Evolutionary conservation across 1,140 invertebrate species (phyloP).

Genomic region (Leptopilina clavipes): DNA sequence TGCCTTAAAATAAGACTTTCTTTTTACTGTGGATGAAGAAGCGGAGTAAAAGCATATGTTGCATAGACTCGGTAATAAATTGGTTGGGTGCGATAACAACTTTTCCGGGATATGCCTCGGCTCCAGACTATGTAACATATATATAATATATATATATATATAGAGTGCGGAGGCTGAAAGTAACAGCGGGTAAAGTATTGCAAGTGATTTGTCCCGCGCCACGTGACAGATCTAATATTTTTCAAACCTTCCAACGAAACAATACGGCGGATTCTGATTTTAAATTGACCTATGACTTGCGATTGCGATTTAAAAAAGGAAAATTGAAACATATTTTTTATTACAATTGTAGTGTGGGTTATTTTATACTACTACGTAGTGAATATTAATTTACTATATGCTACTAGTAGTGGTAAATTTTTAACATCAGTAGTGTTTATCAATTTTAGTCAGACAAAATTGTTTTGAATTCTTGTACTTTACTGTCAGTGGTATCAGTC

Average conservation of each 20-base stretch:
- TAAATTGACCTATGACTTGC: conserved; percentile 33
- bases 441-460: too few species aligned
- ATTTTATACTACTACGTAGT: too few species aligned
- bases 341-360: too few species aligned
- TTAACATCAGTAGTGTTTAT: too few species aligned
- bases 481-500: too few species aligned
- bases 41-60: conserved; percentile 26
- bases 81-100: conserved; percentile 24
- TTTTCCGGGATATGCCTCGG: conserved; percentile 18
- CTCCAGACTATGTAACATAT: neutral
- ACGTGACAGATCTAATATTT: conserved; percentile 19
- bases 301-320: neutral
- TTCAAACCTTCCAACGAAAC: neutral
- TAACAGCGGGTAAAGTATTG: conserved; percentile 25
- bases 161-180: neutral
- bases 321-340: too few species aligned
- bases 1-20: too few species aligned
- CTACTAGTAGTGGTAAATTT: too few species aligned
- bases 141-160: too few species aligned
- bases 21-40: too few species aligned
- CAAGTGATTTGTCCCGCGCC: conserved; percentile 27
- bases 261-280: conserved; percentile 36
- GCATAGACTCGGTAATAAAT: conserved; percentile 29
- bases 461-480: too few species aligned
- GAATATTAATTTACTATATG: too few species aligned